phyloP scores from a whole-genome alignment of 2,797 vertebrate genomes.

The Brotula barbata region DNA sequence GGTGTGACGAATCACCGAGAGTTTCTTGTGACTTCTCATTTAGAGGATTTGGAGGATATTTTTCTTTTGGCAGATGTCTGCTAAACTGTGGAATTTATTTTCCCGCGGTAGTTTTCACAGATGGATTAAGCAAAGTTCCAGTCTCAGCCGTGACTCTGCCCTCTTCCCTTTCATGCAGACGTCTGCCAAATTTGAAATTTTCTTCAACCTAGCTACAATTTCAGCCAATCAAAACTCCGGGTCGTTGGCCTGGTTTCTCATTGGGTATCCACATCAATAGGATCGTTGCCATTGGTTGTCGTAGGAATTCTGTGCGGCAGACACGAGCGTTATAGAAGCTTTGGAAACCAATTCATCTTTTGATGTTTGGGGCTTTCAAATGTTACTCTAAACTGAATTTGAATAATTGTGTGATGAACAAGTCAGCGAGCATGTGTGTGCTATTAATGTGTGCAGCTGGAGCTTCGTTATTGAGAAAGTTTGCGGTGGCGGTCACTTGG shows the following conservation, averaged over 20 bases:
- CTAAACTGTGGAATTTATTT: slow-evolving; percentile 51
- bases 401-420: slow-evolving; percentile 23
- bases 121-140: slow-evolving; percentile 55
- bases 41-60: slow-evolving; percentile 41
- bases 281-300: slow-evolving; percentile 55
- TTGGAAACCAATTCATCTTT: slow-evolving; percentile 65
- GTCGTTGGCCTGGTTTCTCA: slow-evolving; percentile 72
- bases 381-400: slow-evolving; percentile 49
- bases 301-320: slow-evolving; percentile 59
- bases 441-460: slow-evolving; percentile 5
- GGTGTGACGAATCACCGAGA: slow-evolving; percentile 52
- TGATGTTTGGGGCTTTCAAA: slow-evolving; percentile 56
- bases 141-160: slow-evolving; percentile 41
- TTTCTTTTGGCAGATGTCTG: slow-evolving; percentile 38
- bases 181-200: slow-evolving; percentile 56
- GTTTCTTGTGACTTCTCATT: slow-evolving; percentile 32
- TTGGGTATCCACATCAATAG: slow-evolving; percentile 71
- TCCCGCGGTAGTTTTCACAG: slow-evolving; percentile 41
- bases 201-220: slow-evolving; percentile 63
- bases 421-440: not conserved
- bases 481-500: slow-evolving; percentile 24
- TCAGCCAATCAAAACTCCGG: slow-evolving; percentile 60
- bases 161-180: slow-evolving; percentile 50
- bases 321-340: slow-evolving; percentile 73
- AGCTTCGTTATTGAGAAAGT: slow-evolving; percentile 26